Conservation (phyloP, 2,113 vertebrate genomes). For the Percopsis transmontana region DNA sequence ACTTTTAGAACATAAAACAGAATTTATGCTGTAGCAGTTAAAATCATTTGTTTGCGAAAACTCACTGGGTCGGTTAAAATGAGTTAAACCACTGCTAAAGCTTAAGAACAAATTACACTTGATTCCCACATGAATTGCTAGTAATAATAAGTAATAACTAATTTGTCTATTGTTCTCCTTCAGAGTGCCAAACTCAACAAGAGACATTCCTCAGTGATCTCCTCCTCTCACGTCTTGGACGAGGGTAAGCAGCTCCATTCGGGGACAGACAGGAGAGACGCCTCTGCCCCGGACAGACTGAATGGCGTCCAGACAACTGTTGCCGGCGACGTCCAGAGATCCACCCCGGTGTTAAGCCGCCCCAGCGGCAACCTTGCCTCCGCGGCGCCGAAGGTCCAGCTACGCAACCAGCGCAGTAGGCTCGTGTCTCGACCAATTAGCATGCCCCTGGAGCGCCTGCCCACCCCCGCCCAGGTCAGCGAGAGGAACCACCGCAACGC, state of each 20-base stretch:
- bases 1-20: too few relatives aligned
- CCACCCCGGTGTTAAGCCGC: conserved; percentile 60
- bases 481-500: conserved; percentile 81
- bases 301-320: conserved; percentile 57
- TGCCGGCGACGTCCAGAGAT: conserved; percentile 57
- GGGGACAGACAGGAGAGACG: conserved; percentile 36
- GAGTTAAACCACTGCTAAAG: too few relatives aligned
- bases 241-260: conserved; percentile 66
- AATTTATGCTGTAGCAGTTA: too few relatives aligned
- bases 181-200: conserved; percentile 75
- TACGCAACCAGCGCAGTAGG: conserved; percentile 78
- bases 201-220: conserved; percentile 73
- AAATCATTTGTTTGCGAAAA: too few relatives aligned
- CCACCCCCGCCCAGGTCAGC: conserved; percentile 72
- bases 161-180: conserved; percentile 19
- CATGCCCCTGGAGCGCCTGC: conserved; percentile 85
- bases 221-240: conserved; percentile 67
- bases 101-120: too few relatives aligned
- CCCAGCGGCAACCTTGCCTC: conserved; percentile 65
- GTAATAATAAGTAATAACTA: conserved; percentile 10
- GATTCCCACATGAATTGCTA: too few relatives aligned
- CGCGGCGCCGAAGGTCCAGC: conserved; percentile 73
- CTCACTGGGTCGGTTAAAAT: too few relatives aligned
- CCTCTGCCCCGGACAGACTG: conserved; percentile 59
- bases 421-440: conserved; percentile 82